Conservation (phyloP, 37 sponge, comb jelly and placozoan genomes). For the Aphrocallistes beatrix region DNA sequence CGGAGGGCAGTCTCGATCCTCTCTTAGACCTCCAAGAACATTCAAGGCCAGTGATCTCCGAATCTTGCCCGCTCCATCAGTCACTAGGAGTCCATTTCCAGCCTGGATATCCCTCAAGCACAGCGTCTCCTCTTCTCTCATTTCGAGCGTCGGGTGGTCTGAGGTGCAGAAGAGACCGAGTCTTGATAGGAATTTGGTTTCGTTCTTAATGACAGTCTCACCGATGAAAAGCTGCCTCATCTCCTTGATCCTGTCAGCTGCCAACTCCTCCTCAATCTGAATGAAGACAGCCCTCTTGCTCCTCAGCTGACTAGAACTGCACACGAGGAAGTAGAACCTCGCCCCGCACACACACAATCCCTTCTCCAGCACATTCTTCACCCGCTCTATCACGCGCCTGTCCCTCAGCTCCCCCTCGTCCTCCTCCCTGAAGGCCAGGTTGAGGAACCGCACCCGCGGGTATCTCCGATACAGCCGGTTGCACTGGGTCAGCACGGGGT, state of each 20-base stretch:
- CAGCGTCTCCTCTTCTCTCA: background rate
- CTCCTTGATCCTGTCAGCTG: background rate
- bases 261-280: background rate
- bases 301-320: conserved; percentile 7
- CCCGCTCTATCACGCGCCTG: background rate
- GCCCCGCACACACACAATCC: background rate
- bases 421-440: background rate
- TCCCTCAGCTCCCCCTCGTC: background rate
- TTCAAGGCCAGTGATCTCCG: background rate
- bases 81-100: background rate
- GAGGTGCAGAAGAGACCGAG: background rate
- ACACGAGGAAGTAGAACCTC: background rate
- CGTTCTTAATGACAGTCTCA: background rate
- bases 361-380: background rate
- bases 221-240: background rate
- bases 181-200: background rate
- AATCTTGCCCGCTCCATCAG: background rate
- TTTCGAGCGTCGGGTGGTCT: background rate
- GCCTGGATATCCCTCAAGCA: background rate
- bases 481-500: background rate
- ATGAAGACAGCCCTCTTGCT: conserved; percentile 6
- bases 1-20: background rate
- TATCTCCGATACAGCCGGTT: background rate
- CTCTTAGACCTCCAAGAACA: background rate
- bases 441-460: background rate